phyloP scores from a whole-genome alignment of 2,797 vertebrate species.

The Siniperca obscura region DNA sequence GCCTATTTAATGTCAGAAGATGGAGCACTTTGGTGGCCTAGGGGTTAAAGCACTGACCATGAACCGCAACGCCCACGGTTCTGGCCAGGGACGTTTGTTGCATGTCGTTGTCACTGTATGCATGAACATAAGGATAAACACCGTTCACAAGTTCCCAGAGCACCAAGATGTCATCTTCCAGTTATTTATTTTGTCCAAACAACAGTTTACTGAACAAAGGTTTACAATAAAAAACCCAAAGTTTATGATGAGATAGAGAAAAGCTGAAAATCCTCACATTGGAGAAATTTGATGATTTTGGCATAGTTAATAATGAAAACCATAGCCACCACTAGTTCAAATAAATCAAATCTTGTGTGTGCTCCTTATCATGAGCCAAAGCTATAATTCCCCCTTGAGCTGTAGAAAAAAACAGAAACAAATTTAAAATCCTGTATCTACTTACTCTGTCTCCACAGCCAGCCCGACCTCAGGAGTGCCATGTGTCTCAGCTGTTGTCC shows the following conservation, averaged over 20 bases:
- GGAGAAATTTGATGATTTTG: neutral
- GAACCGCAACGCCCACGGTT: neutral
- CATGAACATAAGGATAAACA: too few relatives aligned
- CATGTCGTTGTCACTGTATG: neutral
- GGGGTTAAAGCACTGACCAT: neutral
- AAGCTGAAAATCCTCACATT: neutral
- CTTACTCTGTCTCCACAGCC: constrained; percentile 89
- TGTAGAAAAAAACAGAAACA: neutral
- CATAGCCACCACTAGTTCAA: neutral
- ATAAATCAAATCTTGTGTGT: neutral
- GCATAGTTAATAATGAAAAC: neutral
- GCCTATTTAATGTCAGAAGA: neutral
- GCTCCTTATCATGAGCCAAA: neutral
- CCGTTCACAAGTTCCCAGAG: neutral
- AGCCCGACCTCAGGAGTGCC: constrained; percentile 85
- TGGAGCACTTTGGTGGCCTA: neutral
- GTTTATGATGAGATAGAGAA: neutral
- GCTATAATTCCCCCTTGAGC: neutral
- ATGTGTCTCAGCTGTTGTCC: constrained; percentile 59
- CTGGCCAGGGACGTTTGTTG: too few relatives aligned
- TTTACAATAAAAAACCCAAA: neutral
- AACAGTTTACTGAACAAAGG: neutral
- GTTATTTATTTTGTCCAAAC: neutral
- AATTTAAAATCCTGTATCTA: constrained; percentile 18
- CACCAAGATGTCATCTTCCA: too few relatives aligned